Base-by-base conservation (phyloP, 2,888 invertebrate species). In the Lymantria monacha region DNA sequence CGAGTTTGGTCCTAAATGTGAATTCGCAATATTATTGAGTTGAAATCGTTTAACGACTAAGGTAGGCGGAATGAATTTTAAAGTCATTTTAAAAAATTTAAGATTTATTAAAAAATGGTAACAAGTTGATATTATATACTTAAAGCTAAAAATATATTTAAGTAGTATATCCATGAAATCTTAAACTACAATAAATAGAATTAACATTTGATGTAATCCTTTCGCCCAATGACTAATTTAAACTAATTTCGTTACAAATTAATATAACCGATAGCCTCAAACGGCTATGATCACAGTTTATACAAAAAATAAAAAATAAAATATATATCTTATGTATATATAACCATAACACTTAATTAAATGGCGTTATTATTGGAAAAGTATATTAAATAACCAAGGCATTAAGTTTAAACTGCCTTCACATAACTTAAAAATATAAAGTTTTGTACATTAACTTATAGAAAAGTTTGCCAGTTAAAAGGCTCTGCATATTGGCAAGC, bases 401-500 rank as follows among this genome's bases (percentile, higher is more conserved):
- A 48, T 44, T 46, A 57, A 22, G 46, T 9, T 44, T 49, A 46
- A 50, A 48, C 55, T 53, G 51, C 46, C 33, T 60, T 53, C 44
- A 43, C 49, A 55, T 46, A 44, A 48, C 51, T 50, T 43, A 51
- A 12, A 44, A 13, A 33, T 49, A 51, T 42, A 44, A 44, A 41
- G 46, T 69, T 33, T 66, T 66, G 69, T 67, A 64, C 62, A 57
- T 49, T 58, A 12, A 43, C 55, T 30, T 48, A 41, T 45, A 44
- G 11, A 45, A 31, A 36, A 37, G 9, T 49, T 40, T 12, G 10
- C 14, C 9, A 14, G 41, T 82, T 92, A 94, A 68, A 94, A 94
- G 33, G 93, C 92, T 72, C 92, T 89, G 79, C 95, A 95, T 65
- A 93, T 92, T 42, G 94, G 94, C 55, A 92, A 76, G 7, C 95